These are phyloP conservation scores for Drosophila mettleri DNA, from an alignment of 2,888 invertebrate genomes.

Conservation along the genomic window DNA sequence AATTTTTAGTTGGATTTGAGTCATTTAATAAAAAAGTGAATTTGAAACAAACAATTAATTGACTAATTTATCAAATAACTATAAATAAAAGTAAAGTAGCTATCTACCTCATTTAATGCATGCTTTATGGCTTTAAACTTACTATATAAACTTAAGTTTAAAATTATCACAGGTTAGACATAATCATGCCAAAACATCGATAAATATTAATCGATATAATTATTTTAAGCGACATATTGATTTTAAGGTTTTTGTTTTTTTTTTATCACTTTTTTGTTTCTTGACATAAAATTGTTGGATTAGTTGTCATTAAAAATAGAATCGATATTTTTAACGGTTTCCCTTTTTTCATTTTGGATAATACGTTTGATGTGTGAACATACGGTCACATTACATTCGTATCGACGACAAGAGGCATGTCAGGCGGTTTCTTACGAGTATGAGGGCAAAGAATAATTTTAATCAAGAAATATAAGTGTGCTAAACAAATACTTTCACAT, in stretches of 20 bases:
- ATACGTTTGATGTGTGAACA: slow-evolving; percentile 1
- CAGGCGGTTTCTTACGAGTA: slow-evolving; percentile 47
- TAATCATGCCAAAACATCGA: neutral
- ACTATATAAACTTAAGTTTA: neutral
- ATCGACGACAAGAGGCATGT: slow-evolving; percentile 41
- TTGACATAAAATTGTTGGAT: slow-evolving; percentile 4
- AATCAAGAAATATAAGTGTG: slow-evolving; percentile 16
- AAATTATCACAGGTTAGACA: no score
- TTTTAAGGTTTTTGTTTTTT: neutral
- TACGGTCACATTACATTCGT: slow-evolving; percentile 39
- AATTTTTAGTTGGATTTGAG: slow-evolving; percentile 27
- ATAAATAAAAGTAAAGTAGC: slow-evolving; percentile 3
- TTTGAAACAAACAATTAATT: slow-evolving; percentile 30
- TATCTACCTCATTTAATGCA: slow-evolving; percentile 1
- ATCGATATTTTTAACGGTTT: neutral
- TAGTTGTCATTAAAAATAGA: neutral
- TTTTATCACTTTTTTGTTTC: slow-evolving; percentile 17
- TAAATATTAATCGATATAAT: slow-evolving; percentile 13
- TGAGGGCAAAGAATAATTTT: slow-evolving; percentile 33
- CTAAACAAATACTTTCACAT: slow-evolving; percentile 23
- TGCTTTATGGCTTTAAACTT: slow-evolving; percentile 1
- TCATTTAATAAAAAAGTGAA: slow-evolving; percentile 50
- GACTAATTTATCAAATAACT: slow-evolving; percentile 65
- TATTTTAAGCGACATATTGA: no score
- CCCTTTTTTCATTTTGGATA: neutral